Base-by-base conservation (phyloP, 2,797 vertebrate species). In the Lagodon rhomboides region DNA sequence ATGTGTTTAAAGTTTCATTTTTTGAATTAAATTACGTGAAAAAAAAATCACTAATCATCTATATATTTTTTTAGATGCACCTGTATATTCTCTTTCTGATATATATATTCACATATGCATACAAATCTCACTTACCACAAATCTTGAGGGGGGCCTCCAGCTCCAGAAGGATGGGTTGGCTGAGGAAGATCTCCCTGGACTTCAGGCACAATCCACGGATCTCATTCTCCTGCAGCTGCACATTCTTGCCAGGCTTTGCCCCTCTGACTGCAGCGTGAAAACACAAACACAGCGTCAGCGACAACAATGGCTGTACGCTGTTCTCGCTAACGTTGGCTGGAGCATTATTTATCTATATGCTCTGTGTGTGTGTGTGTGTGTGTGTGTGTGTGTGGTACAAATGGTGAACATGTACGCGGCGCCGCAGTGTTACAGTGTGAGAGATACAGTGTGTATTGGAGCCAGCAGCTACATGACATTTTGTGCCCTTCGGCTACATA, bases 121-220 rank as follows among this genome's bases (percentile, higher is more conserved):
- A 17, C 1, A 10, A 3, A 61, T n/a, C 12, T 50, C 60, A 88
- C 96, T 96, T 79, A 99, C 98, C 98, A 89, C 98, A 99, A 77
- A 99, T 97, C 94, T 99, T 99, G 82, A 99, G 96, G 0, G 98
- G 98, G 23, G 98, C 98, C 94, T 99, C 98, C 82, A 99, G 96
- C 94, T 99, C 98, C 93, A 99, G 93, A 1, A 99, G 96, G 93
- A 99, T 99, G 90, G 98, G 98, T 73, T 99, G 98, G 90, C 98
- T 99, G 87, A 99, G 97, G 85, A 99, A 99, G 88, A 99, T 99
- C 95, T 99, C 98, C 83, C 97, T 96, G 85, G 97, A 99, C 90
- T 99, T 99, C 75, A 99, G 95, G 89, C 98, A 99, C 53, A 99
- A 90, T 65, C 98, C 98, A 85, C 98, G 96, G 70, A 99, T 99